Conservation (phyloP, 2,113 vertebrate genomes). For the Zapus hudsonius region DNA sequence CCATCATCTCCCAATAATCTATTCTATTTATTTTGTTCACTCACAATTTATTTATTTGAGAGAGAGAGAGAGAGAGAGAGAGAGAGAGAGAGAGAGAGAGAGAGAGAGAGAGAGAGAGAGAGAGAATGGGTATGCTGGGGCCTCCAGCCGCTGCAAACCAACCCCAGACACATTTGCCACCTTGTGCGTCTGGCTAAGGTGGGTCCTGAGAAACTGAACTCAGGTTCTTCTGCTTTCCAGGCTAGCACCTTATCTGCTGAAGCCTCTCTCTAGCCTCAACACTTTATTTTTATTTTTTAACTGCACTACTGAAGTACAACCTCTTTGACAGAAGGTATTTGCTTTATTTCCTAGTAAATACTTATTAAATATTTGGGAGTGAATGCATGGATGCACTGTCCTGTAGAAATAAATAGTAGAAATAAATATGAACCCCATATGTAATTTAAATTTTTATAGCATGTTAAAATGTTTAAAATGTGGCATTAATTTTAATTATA, state of each 20-base stretch:
- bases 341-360: not conserved
- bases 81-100: too few species aligned
- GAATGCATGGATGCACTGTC: not conserved
- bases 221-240: too few species aligned
- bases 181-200: too few species aligned
- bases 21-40: not conserved
- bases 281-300: not conserved
- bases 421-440: not conserved
- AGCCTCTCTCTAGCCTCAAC: too few species aligned
- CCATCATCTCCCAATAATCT: not conserved
- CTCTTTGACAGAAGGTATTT: not conserved
- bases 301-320: not conserved
- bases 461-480: not conserved
- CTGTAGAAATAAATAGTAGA: not conserved
- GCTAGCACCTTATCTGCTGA: too few species aligned
- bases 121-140: too few species aligned
- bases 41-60: not conserved
- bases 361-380: slow-evolving; percentile 17
- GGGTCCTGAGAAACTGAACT: too few species aligned
- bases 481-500: not conserved
- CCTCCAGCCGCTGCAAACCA: too few species aligned
- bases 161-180: too few species aligned
- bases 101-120: too few species aligned
- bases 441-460: not conserved
- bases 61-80: too few species aligned